phyloP scores from a whole-genome alignment of 2,113 vertebrate species.

The Glareola pratincola region DNA sequence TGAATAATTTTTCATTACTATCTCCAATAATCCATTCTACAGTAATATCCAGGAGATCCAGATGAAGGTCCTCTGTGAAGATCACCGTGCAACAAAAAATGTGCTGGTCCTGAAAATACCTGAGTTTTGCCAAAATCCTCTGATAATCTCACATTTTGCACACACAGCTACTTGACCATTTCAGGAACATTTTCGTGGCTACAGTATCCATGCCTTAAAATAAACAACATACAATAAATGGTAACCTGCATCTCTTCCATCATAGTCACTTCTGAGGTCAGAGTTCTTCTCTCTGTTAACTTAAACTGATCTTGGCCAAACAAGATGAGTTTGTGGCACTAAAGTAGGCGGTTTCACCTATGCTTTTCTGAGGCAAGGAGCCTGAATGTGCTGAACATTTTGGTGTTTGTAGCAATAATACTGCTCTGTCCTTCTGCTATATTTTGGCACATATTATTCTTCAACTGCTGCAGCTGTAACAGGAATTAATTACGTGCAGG shows the following conservation, averaged over 20 bases:
- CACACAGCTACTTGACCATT: neutral
- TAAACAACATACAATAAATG: neutral
- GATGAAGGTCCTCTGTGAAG: neutral
- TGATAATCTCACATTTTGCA: neutral
- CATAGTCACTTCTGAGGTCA: neutral
- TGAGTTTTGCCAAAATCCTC: neutral
- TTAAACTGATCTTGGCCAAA: neutral
- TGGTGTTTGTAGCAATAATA: neutral
- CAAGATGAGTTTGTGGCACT: neutral
- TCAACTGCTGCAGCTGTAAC: neutral
- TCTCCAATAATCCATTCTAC: neutral
- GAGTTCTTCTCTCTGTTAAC: neutral
- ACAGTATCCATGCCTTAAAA: neutral
- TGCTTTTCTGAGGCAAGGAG: neutral
- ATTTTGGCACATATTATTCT: neutral
- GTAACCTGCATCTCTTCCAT: neutral
- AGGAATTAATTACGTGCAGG: constrained; percentile 1
- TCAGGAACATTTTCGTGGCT: neutral
- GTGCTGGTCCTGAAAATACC: neutral
- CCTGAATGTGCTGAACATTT: neutral
- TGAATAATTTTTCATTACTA: neutral
- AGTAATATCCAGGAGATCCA: neutral
- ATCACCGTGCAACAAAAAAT: neutral
- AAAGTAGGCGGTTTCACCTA: neutral
- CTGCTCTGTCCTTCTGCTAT: neutral